Conservation (phyloP, 1,140 invertebrate genomes). For the Samia ricini region DNA sequence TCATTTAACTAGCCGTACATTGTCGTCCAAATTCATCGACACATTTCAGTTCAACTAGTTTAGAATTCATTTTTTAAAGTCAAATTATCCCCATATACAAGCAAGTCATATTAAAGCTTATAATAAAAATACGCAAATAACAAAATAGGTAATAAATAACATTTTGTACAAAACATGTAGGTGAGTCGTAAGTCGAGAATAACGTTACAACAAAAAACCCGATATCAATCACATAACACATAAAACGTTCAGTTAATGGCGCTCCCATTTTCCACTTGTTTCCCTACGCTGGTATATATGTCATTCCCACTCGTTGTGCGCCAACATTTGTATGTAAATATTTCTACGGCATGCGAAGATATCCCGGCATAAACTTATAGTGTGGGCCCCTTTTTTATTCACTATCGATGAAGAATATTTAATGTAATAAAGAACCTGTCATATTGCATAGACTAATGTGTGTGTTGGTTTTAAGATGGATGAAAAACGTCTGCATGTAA, state of each 20-base stretch:
- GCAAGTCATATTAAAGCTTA: no score
- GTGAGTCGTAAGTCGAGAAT: neutral
- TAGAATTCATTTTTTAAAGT: no score
- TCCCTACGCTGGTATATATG: slow-evolving; percentile 2
- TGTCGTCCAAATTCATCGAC: no score
- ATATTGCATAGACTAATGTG: no score
- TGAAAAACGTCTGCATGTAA: no score
- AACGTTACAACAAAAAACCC: neutral
- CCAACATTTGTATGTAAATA: slow-evolving; percentile 14
- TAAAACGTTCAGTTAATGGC: slow-evolving; percentile 10
- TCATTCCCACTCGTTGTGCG: slow-evolving; percentile 3
- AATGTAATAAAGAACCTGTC: no score
- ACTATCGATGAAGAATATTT: neutral
- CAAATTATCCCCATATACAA: no score
- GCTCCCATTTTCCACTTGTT: slow-evolving; percentile 10
- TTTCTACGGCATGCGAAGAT: neutral
- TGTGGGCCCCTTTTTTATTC: neutral
- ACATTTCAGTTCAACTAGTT: no score
- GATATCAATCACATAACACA: neutral
- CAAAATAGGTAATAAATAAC: neutral
- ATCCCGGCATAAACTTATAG: slow-evolving; percentile 1
- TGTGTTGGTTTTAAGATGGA: no score
- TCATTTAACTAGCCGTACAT: no score
- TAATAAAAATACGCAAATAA: neutral
- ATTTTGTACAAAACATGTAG: neutral